A percentile compares a stretch with the other conserved stretches of the same genome.
Evolutionary conservation across 2,113 vertebrate genomes (phyloP).

Genomic region (Poicephalus gulielmi): DNA sequence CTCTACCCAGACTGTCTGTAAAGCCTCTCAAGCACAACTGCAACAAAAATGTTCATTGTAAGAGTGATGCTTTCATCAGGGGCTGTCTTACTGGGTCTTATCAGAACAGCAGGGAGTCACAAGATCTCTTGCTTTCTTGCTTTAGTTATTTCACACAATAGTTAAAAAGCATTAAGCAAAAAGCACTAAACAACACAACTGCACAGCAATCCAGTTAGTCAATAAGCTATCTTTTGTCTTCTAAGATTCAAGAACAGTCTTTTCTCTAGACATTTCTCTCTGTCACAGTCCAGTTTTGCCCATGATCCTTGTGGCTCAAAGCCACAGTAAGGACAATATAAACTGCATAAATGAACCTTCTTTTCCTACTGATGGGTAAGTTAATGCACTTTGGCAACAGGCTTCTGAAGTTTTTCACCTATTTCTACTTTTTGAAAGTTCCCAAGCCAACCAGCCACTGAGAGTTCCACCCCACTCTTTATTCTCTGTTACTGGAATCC

Average conservation of each 20-base stretch:
- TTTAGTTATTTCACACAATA: no score
- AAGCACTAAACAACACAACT: no score
- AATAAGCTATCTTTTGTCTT: no score
- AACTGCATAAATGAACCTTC: not conserved
- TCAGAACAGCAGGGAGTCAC: no score
- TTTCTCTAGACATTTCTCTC: not conserved
- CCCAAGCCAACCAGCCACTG: not conserved
- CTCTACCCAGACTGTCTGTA: not conserved
- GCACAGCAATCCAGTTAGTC: no score
- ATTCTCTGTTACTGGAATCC: not conserved
- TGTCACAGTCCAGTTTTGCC: not conserved
- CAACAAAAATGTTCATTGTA: not conserved
- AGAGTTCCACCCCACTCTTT: not conserved
- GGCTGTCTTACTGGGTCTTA: no score
- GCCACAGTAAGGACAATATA: not conserved
- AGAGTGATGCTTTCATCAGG: not conserved
- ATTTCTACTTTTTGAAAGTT: not conserved
- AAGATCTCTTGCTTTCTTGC: no score
- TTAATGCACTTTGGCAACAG: not conserved
- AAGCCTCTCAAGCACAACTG: not conserved
- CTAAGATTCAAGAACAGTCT: not conserved
- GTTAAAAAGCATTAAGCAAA: no score
- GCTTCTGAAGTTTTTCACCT: not conserved
- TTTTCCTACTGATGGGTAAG: not conserved
- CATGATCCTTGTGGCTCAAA: not conserved